Base-by-base conservation (phyloP, 2,797 vertebrate genomes). In the Ptychobarbus kaznakovi region DNA sequence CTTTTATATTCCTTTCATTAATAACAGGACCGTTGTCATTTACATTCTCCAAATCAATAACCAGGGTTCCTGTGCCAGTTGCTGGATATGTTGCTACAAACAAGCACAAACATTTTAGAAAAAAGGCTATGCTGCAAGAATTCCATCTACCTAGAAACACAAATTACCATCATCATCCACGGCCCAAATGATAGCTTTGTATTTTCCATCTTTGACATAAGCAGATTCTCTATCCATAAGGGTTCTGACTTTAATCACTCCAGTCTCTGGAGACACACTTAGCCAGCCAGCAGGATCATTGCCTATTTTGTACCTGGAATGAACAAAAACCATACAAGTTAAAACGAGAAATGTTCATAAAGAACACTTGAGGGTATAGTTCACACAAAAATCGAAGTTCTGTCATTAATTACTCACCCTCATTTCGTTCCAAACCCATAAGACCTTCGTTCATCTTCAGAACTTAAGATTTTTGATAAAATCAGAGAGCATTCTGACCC, bases 51-150 rank as follows among this genome's bases (percentile, higher is more conserved):
- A 99, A 92, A 0, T 91, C 20, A 38, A 99, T 92, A 1, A 96
- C 40, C 73, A 99, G 93, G 0, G 96, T 98, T 16, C 97, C 97
- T 0, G 97, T 98, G 87, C 97, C 97, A 0, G 97, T 99, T 35
- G 94, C 93, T 1, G 93, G 88, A 18, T 94, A 74, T 96, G 0
- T 0, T 18, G 0, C 98, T 99, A 82, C 16, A 83, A 6, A 69
- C 32, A 81, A 81, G 35, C 7, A 75, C 69, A 87, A 70, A 18
- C 35, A 20, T n/a, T 20, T 78, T 44, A 40, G 66, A 49, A 28
- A 53, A 53, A 58, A 79, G 3, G 8, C 3, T 2, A 74, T 3
- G 7, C 44, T 51, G 28, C 18, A 66, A 16, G 6, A 28, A n/a
- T 6, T n/a, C 15, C 32, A 32, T 10, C 11, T 6, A 76, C 40